A percentile compares a stretch with the other conserved stretches of the same genome.
Conservation (phyloP, 2,888 invertebrate species). For the Dicycla oo region DNA sequence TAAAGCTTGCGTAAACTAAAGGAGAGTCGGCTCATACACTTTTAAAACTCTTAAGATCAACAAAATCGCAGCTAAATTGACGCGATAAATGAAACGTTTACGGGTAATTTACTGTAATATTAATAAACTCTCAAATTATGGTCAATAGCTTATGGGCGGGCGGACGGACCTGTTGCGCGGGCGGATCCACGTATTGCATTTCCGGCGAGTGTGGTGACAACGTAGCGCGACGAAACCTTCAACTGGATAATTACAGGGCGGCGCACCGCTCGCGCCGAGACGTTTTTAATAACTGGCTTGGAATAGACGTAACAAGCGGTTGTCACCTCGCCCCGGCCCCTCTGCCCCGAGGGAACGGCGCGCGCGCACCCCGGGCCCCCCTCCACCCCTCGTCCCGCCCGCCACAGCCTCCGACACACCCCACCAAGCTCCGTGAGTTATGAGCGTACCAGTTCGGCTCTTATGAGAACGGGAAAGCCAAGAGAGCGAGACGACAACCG, state of each 20-base stretch:
- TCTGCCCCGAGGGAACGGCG: slow-evolving; percentile 77
- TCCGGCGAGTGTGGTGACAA: slow-evolving; percentile 87
- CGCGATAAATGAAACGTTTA: slow-evolving; percentile 37
- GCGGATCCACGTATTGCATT: slow-evolving; percentile 89
- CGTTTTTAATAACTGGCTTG: slow-evolving; percentile 91
- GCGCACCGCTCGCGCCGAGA: slow-evolving; percentile 90
- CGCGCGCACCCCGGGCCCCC: slow-evolving; percentile 78
- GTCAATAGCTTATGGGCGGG: slow-evolving; percentile 80
- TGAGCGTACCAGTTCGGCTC: slow-evolving; percentile 79
- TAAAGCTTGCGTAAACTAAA: slow-evolving; percentile 7
- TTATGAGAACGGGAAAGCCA: slow-evolving; percentile 74
- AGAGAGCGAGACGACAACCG: slow-evolving; percentile 74
- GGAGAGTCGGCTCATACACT: background rate
- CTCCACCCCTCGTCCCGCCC: slow-evolving; percentile 69
- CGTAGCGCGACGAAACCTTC: slow-evolving; percentile 84
- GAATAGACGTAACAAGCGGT: slow-evolving; percentile 90
- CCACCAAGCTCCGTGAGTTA: slow-evolving; percentile 83
- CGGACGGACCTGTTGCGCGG: slow-evolving; percentile 89
- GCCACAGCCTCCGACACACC: slow-evolving; percentile 84
- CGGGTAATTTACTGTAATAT: slow-evolving; percentile 56
- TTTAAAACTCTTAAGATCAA: background rate
- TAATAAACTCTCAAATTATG: slow-evolving; percentile 71
- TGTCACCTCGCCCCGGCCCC: slow-evolving; percentile 88
- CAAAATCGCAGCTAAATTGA: slow-evolving; percentile 29
- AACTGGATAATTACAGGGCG: slow-evolving; percentile 90